Evolutionary conservation across 2,797 vertebrate genomes (phyloP).

Genomic region (Acomys russatus): DNA sequence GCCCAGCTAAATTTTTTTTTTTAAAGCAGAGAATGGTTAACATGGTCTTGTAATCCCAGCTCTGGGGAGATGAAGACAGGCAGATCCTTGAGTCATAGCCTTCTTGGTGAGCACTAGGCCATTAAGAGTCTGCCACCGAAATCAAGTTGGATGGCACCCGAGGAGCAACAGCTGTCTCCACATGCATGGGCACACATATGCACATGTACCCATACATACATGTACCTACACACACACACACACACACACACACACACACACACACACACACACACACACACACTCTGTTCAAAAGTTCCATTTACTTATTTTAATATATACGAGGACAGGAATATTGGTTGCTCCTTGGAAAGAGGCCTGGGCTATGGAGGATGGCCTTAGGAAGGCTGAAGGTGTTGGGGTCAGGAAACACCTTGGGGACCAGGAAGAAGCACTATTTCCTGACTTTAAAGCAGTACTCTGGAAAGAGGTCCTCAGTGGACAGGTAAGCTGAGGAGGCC

Average conservation of each 20-base stretch:
- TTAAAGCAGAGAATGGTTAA: not conserved
- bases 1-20: not conserved
- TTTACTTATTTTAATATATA: not conserved
- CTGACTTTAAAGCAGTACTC: not conserved
- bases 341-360: not conserved
- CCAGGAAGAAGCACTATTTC: not conserved
- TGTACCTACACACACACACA: not conserved
- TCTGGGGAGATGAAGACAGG: not conserved
- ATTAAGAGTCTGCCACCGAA: not conserved
- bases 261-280: not conserved
- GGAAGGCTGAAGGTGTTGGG: not conserved
- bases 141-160: not conserved
- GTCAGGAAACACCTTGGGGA: not conserved
- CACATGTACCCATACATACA: not conserved
- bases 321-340: not conserved
- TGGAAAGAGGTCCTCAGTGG: not conserved
- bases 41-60: too few relatives aligned
- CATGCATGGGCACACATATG: not conserved
- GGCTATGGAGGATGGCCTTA: not conserved
- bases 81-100: not conserved
- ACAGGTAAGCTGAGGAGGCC: not conserved
- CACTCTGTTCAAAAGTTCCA: not conserved
- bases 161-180: not conserved
- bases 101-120: not conserved
- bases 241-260: not conserved